These are phyloP conservation scores for Uropsilus gracilis DNA, from an alignment of 2,113 vertebrate species.

Conservation along the genomic window DNA sequence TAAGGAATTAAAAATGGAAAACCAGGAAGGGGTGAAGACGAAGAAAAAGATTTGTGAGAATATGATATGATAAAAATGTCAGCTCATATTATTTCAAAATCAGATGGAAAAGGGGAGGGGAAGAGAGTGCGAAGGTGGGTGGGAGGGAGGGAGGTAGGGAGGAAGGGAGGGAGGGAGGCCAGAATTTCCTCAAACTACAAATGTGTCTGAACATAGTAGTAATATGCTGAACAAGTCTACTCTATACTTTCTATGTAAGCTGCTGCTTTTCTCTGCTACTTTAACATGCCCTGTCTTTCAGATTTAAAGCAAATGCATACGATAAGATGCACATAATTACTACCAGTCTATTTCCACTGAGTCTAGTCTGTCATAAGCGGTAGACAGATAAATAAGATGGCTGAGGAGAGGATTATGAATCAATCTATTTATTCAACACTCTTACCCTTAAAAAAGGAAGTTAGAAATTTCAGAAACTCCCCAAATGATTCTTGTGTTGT, in stretches of 20 bases:
- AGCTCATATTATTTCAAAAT: conserved; percentile 46
- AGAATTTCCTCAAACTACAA: conserved; percentile 52
- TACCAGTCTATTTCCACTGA: conserved; percentile 46
- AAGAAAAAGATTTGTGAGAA: conserved; percentile 21
- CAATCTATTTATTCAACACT: conserved; percentile 55
- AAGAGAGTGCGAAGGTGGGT: too few relatives aligned
- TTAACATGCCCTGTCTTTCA: conserved; percentile 67
- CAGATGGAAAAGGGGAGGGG: background rate
- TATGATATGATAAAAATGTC: conserved; percentile 38
- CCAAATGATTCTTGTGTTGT: conserved; percentile 63
- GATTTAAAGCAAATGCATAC: conserved; percentile 23
- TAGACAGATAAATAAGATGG: conserved; percentile 34
- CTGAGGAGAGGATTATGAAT: conserved; percentile 45
- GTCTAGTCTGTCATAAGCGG: conserved; percentile 46
- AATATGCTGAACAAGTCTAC: conserved; percentile 32
- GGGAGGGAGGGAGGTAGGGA: too few relatives aligned
- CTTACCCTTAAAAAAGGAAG: conserved; percentile 45
- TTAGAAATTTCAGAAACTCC: conserved; percentile 63
- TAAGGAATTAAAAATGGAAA: conserved; percentile 15
- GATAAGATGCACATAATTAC: conserved; percentile 42
- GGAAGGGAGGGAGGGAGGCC: conserved; percentile 49
- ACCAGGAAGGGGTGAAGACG: conserved; percentile 8
- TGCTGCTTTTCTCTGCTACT: conserved; percentile 54
- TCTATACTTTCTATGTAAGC: conserved; percentile 23
- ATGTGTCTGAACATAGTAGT: conserved; percentile 23